Conservation (phyloP, 2,888 invertebrate genomes). For the Tetanocera ferruginea region DNA sequence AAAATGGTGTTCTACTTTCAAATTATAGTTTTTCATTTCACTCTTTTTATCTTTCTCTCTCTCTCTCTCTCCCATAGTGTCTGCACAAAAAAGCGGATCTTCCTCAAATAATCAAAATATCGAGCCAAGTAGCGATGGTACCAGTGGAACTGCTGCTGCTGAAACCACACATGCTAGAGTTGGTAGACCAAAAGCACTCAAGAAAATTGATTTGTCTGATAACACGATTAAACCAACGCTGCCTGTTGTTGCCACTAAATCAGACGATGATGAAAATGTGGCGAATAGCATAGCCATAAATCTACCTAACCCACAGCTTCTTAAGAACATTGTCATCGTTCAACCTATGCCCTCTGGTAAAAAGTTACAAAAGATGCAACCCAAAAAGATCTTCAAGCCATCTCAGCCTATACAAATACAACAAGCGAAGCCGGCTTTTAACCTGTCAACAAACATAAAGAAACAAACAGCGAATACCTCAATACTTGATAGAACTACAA, state of each 20-base stretch:
- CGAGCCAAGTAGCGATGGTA: background rate
- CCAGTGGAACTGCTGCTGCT: background rate
- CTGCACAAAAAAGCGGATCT: constrained; percentile 42
- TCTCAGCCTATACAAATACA: constrained; percentile 31
- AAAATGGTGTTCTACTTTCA: background rate
- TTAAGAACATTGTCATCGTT: constrained; percentile 15
- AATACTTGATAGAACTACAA: background rate
- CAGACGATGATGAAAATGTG: constrained; percentile 20
- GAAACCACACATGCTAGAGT: background rate
- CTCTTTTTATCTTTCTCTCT: background rate
- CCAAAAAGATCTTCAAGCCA: constrained; percentile 41
- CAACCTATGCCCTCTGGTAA: constrained; percentile 7
- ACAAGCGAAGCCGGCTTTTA: constrained; percentile 51
- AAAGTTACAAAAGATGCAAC: constrained; percentile 1
- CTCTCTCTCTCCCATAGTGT: constrained; percentile 27
- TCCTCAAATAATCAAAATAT: constrained; percentile 5
- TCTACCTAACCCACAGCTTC: constrained; percentile 41
- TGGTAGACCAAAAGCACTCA: constrained; percentile 49
- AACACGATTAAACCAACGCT: background rate
- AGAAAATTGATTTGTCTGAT: constrained; percentile 52
- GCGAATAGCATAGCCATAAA: background rate
- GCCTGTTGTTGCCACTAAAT: background rate
- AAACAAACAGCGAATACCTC: background rate
- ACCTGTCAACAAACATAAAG: constrained; percentile 48
- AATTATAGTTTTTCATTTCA: background rate